Evolutionary conservation across 2,888 invertebrate genomes (phyloP).

Genomic region (Ormyrus labotus): DNA sequence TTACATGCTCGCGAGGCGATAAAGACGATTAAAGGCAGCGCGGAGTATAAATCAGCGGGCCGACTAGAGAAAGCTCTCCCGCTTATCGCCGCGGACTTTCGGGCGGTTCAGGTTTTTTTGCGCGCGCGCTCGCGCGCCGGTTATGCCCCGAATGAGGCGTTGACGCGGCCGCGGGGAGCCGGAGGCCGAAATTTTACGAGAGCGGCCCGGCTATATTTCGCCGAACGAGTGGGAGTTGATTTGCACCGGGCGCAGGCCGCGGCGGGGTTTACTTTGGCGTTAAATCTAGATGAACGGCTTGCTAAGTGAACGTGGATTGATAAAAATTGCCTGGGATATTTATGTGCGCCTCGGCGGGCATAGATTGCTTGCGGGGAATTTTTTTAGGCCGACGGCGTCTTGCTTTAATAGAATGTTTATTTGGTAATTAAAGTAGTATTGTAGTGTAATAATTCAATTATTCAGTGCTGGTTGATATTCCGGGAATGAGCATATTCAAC

Average conservation of each 20-base stretch:
- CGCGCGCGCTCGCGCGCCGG: too few relatives aligned
- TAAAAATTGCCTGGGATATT: not conserved
- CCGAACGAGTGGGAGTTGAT: not conserved
- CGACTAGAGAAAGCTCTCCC: constrained; percentile 56
- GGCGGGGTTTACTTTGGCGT: constrained; percentile 5
- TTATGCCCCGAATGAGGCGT: not conserved
- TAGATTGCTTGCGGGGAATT: too few relatives aligned
- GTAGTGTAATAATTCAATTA: too few relatives aligned
- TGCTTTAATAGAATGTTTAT: too few relatives aligned
- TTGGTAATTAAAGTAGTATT: too few relatives aligned
- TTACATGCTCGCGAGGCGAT: constrained; percentile 28
- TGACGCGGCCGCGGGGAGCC: constrained; percentile 65
- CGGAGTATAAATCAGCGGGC: constrained; percentile 42
- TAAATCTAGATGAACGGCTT: not conserved
- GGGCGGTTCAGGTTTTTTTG: constrained; percentile 55
- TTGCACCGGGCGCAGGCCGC: constrained; percentile 31
- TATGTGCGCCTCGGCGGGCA: too few relatives aligned
- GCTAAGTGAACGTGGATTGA: not conserved
- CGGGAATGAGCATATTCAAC: too few relatives aligned
- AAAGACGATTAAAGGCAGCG: constrained; percentile 50
- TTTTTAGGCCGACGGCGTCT: too few relatives aligned
- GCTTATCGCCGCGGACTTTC: constrained; percentile 43
- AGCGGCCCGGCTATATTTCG: not conserved
- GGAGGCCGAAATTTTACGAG: constrained; percentile 23
- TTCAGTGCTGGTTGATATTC: too few relatives aligned